Percentiles rank a stretch among this genome's conserved stretches.
phyloP scores from a whole-genome alignment of 1,140 invertebrate genomes.

The Temnothorax longispinosus region DNA sequence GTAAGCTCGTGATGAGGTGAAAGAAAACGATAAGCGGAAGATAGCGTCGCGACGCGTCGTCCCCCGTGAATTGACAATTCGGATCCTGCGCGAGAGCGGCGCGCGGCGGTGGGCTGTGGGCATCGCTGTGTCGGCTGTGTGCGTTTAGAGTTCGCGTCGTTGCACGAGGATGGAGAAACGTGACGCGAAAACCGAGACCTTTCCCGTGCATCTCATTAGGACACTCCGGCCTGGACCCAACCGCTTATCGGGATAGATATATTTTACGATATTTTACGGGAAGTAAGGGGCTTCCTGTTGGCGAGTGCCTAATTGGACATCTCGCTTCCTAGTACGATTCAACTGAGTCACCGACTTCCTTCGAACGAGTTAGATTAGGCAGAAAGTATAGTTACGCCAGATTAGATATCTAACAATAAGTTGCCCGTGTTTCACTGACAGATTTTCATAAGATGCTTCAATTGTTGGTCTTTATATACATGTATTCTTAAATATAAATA shows the following conservation, averaged over 20 bases:
- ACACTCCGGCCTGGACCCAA: conserved; percentile 62
- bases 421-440: not conserved
- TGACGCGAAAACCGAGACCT: conserved; percentile 75
- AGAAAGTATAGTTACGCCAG: not conserved
- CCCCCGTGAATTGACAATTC: conserved; percentile 66
- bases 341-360: conserved; percentile 32
- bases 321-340: conserved; percentile 70
- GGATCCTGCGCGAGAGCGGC: not conserved
- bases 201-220: conserved; percentile 74
- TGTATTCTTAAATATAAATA: not conserved
- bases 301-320: conserved; percentile 72
- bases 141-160: conserved; percentile 49
- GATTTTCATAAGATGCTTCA: conserved; percentile 4
- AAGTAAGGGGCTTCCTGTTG: conserved; percentile 72
- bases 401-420: not conserved
- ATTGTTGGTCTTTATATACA: not conserved
- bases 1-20: not conserved
- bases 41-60: not conserved
- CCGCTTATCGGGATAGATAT: conserved; percentile 73
- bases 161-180: conserved; percentile 70
- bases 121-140: conserved; percentile 20
- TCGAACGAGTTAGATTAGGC: conserved; percentile 6
- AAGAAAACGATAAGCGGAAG: conserved; percentile 14
- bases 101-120: not conserved
- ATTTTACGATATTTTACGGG: conserved; percentile 69